phyloP scores from a whole-genome alignment of 1,140 invertebrate genomes.

The Pseudobourletiella spinata region DNA sequence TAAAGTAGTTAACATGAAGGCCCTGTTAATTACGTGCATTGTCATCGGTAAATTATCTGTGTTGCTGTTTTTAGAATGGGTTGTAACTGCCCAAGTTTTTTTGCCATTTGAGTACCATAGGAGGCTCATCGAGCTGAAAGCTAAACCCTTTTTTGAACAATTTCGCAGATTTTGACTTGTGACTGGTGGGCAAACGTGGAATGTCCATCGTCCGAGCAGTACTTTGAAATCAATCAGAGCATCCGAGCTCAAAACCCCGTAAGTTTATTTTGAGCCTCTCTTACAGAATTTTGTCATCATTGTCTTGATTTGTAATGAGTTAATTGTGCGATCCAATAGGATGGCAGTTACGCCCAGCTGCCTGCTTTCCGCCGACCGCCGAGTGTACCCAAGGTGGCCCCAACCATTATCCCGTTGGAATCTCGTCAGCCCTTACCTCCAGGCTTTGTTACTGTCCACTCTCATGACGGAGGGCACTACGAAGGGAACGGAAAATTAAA shows the following conservation, averaged over 20 bases:
- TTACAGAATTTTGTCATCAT: not conserved
- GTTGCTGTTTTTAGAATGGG: no score
- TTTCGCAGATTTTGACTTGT: slow-evolving; percentile 44
- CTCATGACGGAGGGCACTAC: not conserved
- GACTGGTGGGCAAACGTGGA: slow-evolving; percentile 50
- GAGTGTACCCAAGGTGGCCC: not conserved
- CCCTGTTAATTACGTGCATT: no score
- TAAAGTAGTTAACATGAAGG: no score
- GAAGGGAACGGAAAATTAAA: not conserved
- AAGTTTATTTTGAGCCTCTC: not conserved
- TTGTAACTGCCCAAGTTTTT: no score
- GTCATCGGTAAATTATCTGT: no score
- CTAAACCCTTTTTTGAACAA: no score
- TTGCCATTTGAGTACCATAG: no score
- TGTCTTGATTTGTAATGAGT: not conserved
- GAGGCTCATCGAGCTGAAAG: no score
- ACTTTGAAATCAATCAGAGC: slow-evolving; percentile 35
- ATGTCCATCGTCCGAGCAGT: slow-evolving; percentile 39
- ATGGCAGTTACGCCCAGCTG: not conserved
- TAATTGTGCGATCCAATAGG: not conserved
- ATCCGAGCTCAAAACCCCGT: not conserved
- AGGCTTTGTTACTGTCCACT: not conserved
- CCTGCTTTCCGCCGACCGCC: not conserved
- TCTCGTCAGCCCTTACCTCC: not conserved
- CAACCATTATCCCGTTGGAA: not conserved